Base-by-base conservation (phyloP, 2,113 vertebrate genomes). In the Taxidea taxus region DNA sequence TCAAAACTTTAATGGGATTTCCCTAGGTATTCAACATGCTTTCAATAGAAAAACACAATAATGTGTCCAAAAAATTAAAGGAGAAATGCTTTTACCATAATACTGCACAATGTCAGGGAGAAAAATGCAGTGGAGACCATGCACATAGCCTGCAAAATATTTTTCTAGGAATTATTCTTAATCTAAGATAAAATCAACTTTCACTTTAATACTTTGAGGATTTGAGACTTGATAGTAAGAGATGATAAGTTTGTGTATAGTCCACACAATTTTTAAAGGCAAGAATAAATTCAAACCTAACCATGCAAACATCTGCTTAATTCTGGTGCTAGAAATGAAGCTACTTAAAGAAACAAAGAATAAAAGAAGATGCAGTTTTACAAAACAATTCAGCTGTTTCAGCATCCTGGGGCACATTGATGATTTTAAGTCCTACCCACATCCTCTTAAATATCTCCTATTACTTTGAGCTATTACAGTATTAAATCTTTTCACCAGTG, bases 241-340 rank as follows among this genome's bases (percentile, higher is more conserved):
- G 47, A 94, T 75, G 77, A 56, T 39, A 82, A 87, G 74, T 60
- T 86, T 74, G 49, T 70, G 92, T 72, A 77, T 10, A 97, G 25
- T 74, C 64, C 8, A 91, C 2, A 44, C 18, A 91, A 25, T 62
- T 77, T 96, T 95, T 56, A 90, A 93, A 85, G 13, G 4, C 25
- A 96, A 93, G 95, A 94, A 90, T 90, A 78, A 94, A 92, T 90
- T 72, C 86, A 90, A 78, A 54, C 31, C 37, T 87, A 95, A 81
- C 39, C 42, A 94, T 86, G 82, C 47, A 91, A 93, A 77, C 58
- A 97, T 83, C 51, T 95, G 74, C 74, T 94, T 78, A 85, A 93
- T 82, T 86, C 39, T 84, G 44, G 58, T 81, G 37, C 56, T 85
- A 51, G 37, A 87, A 87, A 87, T 78, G 16, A 87, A 95, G 56